Base-by-base conservation (phyloP, 2,797 vertebrate species). In the Podarcis siculus region DNA sequence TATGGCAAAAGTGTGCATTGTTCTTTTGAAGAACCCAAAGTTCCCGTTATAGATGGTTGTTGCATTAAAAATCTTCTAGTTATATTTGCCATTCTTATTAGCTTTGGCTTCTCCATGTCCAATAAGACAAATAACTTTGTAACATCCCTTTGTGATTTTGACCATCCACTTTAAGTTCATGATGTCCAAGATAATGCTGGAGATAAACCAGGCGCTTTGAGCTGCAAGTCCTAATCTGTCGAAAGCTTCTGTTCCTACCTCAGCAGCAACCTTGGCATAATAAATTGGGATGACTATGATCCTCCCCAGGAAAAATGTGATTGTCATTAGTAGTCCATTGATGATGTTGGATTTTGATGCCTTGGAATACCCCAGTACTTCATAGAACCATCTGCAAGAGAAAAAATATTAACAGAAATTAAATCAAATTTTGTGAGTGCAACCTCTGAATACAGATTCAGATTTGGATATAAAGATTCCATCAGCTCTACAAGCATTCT, bases 151-250 rank as follows among this genome's bases (percentile, higher is more conserved):
- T 77, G 98, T 97, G 27, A 99, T 99, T 96, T 98, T 99, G 93
- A 98, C 96, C 99, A 99, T 99, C 99, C 99, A 99, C 98, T 99
- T 99, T 89, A 99, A 23, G 94, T 99, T 99, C 98, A 99, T 98
- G 93, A 99, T 92, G 97, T 99, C 99, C 97, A 99, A 95, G 91
- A 98, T 97, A 94, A 97, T 89, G 82, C 99, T 99, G 92, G 98
- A 97, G 95, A 96, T 93, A 91, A 99, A 97, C 99, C 99, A 99
- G 94, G 97, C 96, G 73, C 95, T 95, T n/a, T 99, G 98, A 71
- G 97, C 96, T 17, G 97, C 96, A 87, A 96, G 95, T 78, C 98
- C 97, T 86, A 99, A 97, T 82, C 96, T 97, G 91, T 96, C 94
- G 96, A 97, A 99, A 94, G 97, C 97, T 83, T 99, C 98, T 4